Conservation (phyloP, 2,888 invertebrate species). For the Aproaerema taeniolella region DNA sequence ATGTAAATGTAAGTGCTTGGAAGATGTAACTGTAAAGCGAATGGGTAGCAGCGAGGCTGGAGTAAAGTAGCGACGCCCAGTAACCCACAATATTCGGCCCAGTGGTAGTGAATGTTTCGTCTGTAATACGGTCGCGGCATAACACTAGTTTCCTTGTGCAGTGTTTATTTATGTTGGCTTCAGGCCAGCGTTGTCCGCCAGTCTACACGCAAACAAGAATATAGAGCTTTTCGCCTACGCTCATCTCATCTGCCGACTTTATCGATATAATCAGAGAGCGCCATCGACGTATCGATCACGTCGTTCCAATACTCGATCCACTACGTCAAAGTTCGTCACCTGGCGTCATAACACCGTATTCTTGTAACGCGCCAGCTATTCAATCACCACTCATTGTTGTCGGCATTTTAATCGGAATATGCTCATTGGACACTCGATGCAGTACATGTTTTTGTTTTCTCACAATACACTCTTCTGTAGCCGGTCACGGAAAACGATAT, state of each 20-base stretch:
- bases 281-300: constrained; percentile 57
- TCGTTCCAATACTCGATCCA: constrained; percentile 31
- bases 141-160: constrained; percentile 77
- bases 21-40: constrained; percentile 6
- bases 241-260: constrained; percentile 38
- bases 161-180: constrained; percentile 74
- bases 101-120: constrained; percentile 75
- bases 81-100: constrained; percentile 74
- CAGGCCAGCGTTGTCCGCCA: constrained; percentile 67
- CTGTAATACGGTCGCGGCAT: constrained; percentile 75
- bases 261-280: constrained; percentile 50
- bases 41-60: constrained; percentile 24
- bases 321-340: constrained; percentile 62
- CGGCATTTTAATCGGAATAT: constrained; percentile 23
- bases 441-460: background rate
- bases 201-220: constrained; percentile 60
- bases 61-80: constrained; percentile 48
- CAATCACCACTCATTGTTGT: constrained; percentile 51
- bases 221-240: constrained; percentile 56
- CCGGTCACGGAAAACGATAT: constrained; percentile 1
- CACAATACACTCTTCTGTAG: too few relatives aligned
- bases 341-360: constrained; percentile 49
- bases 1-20: constrained; percentile 4
- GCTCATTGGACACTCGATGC: constrained; percentile 16
- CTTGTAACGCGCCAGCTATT: constrained; percentile 38